Base-by-base conservation (phyloP, 2,888 invertebrate species). In the Ferrisia virgata region DNA sequence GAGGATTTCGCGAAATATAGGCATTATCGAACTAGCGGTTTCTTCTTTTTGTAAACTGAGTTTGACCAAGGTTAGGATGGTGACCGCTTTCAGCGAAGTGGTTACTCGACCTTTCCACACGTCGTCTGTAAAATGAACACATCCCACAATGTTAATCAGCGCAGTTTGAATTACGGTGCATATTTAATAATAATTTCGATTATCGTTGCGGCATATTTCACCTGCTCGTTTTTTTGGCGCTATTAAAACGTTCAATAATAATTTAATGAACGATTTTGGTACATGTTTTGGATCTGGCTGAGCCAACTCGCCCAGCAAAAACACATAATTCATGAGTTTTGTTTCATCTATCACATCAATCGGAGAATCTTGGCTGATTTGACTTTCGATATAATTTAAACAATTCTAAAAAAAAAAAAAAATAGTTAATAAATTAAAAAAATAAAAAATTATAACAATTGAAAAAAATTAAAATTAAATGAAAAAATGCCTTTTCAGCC, bases 31-130 rank as follows among this genome's bases (percentile, higher is more conserved):
- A 13, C 72, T 43, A 3, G 83, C 83, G 4, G 83, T 83, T 31
- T 83, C 83, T 18, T 83, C 83, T 47, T 83, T 83, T 31, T 83
- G 83, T 18, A 83, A 40, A 31, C 69, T 47, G 39, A 83, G 47
- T 47, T 83, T 83, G 31, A 83, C 83, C 18, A 83, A 22, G 22
- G 83, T 83, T 8, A 83, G 31, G 9, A 83, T 76, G 2, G 83
- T 76, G 40, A 83, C 43, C 6, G 83, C 72, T 83, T 83, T 83
- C n/a, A 83, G 22, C 43, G 83, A 69, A 39, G 69, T 83, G 11
- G 40, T 72, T 2, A 47, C 83, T 31, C 43, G 72, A 18, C 83
- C 83, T 76, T 76, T 83, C 83, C 83, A 83, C 1, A 22, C 8
- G 9, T 64, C 76, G 18, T 25, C 83, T 83, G 47, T 40, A 15